Base-by-base conservation (phyloP, 2,113 vertebrate genomes). In the Forbesichthys papilliferus region DNA sequence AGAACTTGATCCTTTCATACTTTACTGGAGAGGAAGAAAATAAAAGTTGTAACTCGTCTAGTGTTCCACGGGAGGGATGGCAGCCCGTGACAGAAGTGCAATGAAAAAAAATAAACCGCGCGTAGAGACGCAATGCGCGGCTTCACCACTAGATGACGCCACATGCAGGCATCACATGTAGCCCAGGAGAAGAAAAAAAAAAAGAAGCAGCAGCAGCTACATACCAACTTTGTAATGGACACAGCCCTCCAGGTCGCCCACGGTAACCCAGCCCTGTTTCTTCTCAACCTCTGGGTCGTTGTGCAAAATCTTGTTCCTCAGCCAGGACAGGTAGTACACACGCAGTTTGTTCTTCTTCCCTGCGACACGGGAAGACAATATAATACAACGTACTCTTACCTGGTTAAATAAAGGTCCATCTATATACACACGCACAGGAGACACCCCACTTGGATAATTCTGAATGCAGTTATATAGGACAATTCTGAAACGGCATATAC, bases 321-420 rank as follows among this genome's bases (percentile, higher is more conserved):
- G 81, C 96, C 96, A 98, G 0, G 95, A 96, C 77, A 98, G 90
- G 89, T 96, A 96, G 84, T 98, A 98, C 0, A 97, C 93, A 0
- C 95, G 88, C 81, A 98, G 83, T 86, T 96, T 96, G 88, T 96
- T 98, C 93, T 98, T 98, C 83, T 91, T 96, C 48, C 96, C 96
- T 98, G 80, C 46, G 55, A 1, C 1, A 27, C 9, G 8, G 9
- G 18, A 56, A 20, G 54, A 56, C n/a, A 9, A 16, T 18, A 56
- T 56, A n/a, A 55, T 55, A 16, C 53, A 55, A 55, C 18, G 5
- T 8, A 16, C 18, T 55, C 18, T 12, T 20, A 20, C 1, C 20
- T 20, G 20, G 20, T 20, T 20, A 20, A 20, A 20, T 20, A 20
- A 20, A 16, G 16, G 16, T 16, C 16, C 16, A 16, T 16, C 16